Conservation (phyloP, 2,888 invertebrate species). For the Chouioia cunea region DNA sequence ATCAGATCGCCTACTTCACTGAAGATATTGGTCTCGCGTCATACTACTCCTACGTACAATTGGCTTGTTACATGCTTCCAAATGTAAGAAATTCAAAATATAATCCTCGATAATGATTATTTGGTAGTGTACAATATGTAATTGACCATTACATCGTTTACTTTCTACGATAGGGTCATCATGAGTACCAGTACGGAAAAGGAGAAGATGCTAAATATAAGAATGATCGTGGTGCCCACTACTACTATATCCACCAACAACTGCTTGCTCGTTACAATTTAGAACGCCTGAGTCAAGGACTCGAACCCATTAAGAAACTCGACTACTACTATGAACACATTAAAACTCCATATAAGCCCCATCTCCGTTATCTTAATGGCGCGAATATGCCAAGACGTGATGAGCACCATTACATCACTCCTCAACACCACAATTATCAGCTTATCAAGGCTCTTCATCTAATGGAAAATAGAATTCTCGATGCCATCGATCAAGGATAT, state of each 20-base stretch:
- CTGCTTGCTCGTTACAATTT: conserved; percentile 80
- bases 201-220: conserved; percentile 66
- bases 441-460: conserved; percentile 69
- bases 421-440: conserved; percentile 66
- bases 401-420: conserved; percentile 52
- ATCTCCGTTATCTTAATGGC: conserved; percentile 76
- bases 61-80: conserved; percentile 70
- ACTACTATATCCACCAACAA: conserved; percentile 78
- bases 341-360: conserved; percentile 75
- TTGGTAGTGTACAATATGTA: too few species aligned
- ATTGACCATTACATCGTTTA: too few species aligned
- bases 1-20: conserved; percentile 76
- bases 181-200: too few species aligned
- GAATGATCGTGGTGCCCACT: conserved; percentile 66
- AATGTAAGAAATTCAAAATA: conserved; percentile 49
- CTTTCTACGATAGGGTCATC: too few species aligned
- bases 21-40: conserved; percentile 79
- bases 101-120: too few species aligned
- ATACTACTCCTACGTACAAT: conserved; percentile 75
- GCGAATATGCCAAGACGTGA: conserved; percentile 75
- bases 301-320: conserved; percentile 76
- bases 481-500: conserved; percentile 74
- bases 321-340: conserved; percentile 71
- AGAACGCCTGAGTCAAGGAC: conserved; percentile 79
- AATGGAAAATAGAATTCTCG: conserved; percentile 73